Evolutionary conservation across 2,113 vertebrate genomes (phyloP).

Genomic region (Mormoops blainvillei): DNA sequence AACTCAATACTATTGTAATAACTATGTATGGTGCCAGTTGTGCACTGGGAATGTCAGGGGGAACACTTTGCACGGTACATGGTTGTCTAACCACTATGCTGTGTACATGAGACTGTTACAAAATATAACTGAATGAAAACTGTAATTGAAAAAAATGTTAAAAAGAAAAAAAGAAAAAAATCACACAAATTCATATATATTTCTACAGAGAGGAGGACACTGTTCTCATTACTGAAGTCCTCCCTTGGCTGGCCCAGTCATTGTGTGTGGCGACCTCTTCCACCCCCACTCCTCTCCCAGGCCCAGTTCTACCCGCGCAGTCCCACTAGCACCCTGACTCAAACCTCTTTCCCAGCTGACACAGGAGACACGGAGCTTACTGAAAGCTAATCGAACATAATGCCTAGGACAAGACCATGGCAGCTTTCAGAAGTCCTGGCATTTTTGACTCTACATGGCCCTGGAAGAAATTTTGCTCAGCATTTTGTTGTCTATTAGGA

Average conservation of each 20-base stretch:
- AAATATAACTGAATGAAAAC: neutral
- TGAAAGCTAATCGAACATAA: neutral
- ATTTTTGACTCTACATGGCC: neutral
- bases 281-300: neutral
- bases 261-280: neutral
- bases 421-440: neutral
- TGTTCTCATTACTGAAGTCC: neutral
- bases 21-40: neutral
- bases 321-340: neutral
- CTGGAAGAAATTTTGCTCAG: neutral
- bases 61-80: neutral
- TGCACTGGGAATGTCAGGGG: neutral
- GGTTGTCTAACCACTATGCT: neutral
- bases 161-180: neutral
- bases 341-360: neutral
- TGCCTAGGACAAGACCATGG: neutral
- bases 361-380: neutral
- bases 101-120: neutral
- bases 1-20: neutral
- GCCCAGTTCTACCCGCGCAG: neutral
- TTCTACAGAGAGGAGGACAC: neutral
- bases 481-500: neutral
- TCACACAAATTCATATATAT: neutral
- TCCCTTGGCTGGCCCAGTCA: neutral
- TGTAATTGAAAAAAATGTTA: neutral